Base-by-base conservation (phyloP, 2,113 vertebrate genomes). In the Nibea albiflora region DNA sequence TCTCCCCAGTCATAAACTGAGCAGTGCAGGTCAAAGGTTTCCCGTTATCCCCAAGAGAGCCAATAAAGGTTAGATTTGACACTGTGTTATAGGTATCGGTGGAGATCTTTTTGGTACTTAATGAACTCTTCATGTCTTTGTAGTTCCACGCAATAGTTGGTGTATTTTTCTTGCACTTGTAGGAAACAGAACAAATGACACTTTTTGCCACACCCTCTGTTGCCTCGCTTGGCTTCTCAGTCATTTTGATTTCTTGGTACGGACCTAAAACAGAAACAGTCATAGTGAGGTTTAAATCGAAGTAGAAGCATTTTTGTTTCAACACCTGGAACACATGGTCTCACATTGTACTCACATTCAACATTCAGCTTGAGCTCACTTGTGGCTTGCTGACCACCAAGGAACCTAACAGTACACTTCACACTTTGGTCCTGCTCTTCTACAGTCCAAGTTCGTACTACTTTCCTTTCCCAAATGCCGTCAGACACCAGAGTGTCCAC, bases 131-230 rank as follows among this genome's bases (percentile, higher is more conserved):
- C 88, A 93, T 86, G 52, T 93, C 67, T 66, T 83, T 15, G 63
- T 79, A 91, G 83, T 93, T 93, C 92, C 92, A 94, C 35, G 39
- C 35, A 20, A 94, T 84, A 11, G 0, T 22, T 49, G 88, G 92
- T 64, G 0, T 24, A 26, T 90, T 80, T 39, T 60, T 88, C 56
- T 60, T 84, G 80, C 92, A 93, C 35, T 80, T 89, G 76, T 93
- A 87, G 46, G 69, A 53, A 50, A 92, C 80, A 14, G 81, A 90
- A 20, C 93, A 94, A 24, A 70, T 89, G 3, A 93, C 88, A 78
- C 79, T 87, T 12, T 65, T 70, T 63, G 73, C 89, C 11, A 90
- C 57, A 10, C 92, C 92, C 58, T 93, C 92, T 6, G 50, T 87
- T 42, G 57, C 2, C 11, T 86, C 31, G 2, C 54, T 79, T 12